Conservation (phyloP, 2,888 invertebrate species). For the Acleris holmiana region DNA sequence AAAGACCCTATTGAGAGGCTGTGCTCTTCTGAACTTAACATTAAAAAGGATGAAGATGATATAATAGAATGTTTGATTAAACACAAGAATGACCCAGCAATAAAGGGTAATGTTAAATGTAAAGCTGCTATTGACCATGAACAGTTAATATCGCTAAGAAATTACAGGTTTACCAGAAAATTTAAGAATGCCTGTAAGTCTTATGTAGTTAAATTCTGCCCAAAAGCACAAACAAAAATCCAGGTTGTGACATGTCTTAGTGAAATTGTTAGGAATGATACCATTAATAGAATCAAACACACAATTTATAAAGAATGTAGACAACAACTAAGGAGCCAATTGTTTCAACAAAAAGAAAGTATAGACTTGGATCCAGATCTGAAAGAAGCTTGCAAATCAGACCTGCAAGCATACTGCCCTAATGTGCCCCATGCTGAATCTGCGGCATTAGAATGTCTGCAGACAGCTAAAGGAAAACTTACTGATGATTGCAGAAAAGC, state of each 20-base stretch:
- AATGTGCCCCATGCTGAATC: constrained; percentile 87
- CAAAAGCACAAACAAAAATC: constrained; percentile 89
- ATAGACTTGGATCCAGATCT: constrained; percentile 93
- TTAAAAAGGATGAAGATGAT: constrained; percentile 91
- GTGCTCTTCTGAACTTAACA: constrained; percentile 88
- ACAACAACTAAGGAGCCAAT: constrained; percentile 94
- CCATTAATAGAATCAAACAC: constrained; percentile 89
- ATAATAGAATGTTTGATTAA: constrained; percentile 97
- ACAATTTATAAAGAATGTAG: constrained; percentile 94
- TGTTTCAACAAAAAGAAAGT: constrained; percentile 96
- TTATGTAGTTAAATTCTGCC: constrained; percentile 89
- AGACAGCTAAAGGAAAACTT: constrained; percentile 86
- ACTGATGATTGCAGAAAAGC: constrained; percentile 89
- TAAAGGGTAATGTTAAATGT: constrained; percentile 92
- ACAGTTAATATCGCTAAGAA: constrained; percentile 96
- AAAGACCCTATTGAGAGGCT: constrained; percentile 90
- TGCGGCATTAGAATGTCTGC: constrained; percentile 92
- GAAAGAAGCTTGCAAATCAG: constrained; percentile 91
- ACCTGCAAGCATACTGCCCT: constrained; percentile 90
- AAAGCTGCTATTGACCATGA: constrained; percentile 98
- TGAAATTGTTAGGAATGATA: constrained; percentile 95
- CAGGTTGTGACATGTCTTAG: constrained; percentile 94
- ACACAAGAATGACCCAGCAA: constrained; percentile 94
- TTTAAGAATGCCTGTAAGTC: constrained; percentile 97
- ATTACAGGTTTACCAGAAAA: constrained; percentile 96